A percentile compares a stretch with the other conserved stretches of the same genome.
Conservation (phyloP, 2,797 vertebrate genomes). For the Myotis daubentonii region DNA sequence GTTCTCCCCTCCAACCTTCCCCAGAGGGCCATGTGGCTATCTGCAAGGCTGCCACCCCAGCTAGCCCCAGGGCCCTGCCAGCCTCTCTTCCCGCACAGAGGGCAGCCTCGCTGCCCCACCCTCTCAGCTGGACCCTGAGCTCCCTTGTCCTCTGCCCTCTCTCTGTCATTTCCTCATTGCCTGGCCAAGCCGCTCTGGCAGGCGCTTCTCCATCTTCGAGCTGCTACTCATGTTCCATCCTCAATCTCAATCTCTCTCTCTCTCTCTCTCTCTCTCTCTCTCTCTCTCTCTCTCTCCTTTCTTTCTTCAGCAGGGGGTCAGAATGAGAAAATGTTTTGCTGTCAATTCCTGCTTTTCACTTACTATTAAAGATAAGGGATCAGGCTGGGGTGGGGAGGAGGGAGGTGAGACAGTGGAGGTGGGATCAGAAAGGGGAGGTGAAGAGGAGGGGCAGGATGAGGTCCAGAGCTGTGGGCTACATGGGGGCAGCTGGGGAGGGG, state of each 20-base stretch:
- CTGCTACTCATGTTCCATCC: slow-evolving; percentile 84
- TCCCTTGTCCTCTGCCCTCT: slow-evolving; percentile 62
- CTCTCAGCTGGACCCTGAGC: slow-evolving; percentile 44
- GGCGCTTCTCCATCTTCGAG: slow-evolving; percentile 84
- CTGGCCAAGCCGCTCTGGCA: slow-evolving; percentile 77
- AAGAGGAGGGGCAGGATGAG: neutral
- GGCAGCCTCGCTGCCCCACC: slow-evolving; percentile 9
- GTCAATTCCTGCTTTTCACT: slow-evolving; percentile 80
- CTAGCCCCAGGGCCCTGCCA: slow-evolving; percentile 70
- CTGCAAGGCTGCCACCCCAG: slow-evolving; percentile 73
- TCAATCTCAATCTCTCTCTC: slow-evolving; percentile 72
- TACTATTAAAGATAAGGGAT: slow-evolving; percentile 73
- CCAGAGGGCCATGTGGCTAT: slow-evolving; percentile 61
- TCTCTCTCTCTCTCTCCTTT: slow-evolving; percentile 2
- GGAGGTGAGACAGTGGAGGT: neutral
- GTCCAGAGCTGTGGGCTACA: fast-evolving
- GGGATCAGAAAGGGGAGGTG: neutral
- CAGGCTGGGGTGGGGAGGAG: neutral
- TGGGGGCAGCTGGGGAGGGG: neutral
- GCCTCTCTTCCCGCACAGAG: slow-evolving; percentile 33
- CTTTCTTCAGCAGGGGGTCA: slow-evolving; percentile 39
- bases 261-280: slow-evolving; percentile 78
- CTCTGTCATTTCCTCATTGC: slow-evolving; percentile 68
- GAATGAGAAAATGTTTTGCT: slow-evolving; percentile 20
- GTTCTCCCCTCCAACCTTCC: neutral